A percentile compares a stretch with the other conserved stretches of the same genome.
Conservation (phyloP, 2,888 invertebrate genomes). For the Melinaea marsaeus region DNA sequence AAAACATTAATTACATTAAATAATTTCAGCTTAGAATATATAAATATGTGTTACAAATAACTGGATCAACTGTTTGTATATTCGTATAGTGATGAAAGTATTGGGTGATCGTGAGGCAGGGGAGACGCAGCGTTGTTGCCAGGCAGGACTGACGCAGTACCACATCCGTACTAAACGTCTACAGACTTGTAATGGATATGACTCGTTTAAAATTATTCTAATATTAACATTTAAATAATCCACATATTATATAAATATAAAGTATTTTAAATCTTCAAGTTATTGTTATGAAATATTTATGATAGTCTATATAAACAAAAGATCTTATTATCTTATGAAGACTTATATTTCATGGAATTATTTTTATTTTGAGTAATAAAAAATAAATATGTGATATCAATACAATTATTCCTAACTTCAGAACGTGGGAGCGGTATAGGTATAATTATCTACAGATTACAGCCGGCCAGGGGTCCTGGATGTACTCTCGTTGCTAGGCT, state of each 20-base stretch:
- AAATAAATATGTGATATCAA: slow-evolving; percentile 20
- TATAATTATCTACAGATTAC: slow-evolving; percentile 69
- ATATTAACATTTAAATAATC: not conserved
- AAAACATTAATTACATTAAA: no score
- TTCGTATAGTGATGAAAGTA: slow-evolving; percentile 53
- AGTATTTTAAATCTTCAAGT: no score
- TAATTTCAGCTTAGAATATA: slow-evolving; percentile 4
- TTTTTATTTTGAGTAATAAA: not conserved
- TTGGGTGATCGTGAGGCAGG: slow-evolving; percentile 64
- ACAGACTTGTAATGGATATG: slow-evolving; percentile 42
- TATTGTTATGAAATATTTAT: no score
- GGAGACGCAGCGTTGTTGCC: slow-evolving; percentile 61
- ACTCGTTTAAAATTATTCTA: slow-evolving; percentile 22
- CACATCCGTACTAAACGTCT: slow-evolving; percentile 43
- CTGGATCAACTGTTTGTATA: slow-evolving; percentile 28
- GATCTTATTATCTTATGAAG: not conserved
- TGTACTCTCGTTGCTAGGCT: slow-evolving; percentile 69
- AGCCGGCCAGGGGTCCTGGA: slow-evolving; percentile 63
- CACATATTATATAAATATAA: no score
- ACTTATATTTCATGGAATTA: not conserved
- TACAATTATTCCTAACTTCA: slow-evolving; percentile 50
- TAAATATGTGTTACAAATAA: slow-evolving; percentile 27
- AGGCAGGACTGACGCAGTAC: slow-evolving; percentile 51
- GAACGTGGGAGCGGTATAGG: slow-evolving; percentile 62
- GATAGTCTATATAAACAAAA: no score